Evolutionary conservation across 2,113 vertebrate genomes (phyloP).

Genomic region (Cisticola juncidis): DNA sequence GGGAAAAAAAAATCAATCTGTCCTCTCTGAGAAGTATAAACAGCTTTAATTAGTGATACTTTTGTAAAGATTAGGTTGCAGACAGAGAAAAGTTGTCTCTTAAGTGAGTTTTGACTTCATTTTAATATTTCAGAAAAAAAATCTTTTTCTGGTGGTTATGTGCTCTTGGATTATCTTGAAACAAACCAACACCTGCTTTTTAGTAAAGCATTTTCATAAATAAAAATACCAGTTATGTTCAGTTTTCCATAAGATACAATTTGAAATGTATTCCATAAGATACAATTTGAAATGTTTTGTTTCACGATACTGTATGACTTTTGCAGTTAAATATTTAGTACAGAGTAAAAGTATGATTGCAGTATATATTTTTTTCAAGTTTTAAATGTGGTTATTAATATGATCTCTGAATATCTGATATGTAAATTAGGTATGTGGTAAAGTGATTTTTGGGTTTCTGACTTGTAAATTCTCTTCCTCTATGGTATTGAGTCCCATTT

Average conservation of each 20-base stretch:
- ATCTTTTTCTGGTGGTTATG: not conserved
- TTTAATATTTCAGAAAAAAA: not conserved
- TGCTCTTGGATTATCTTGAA: not conserved
- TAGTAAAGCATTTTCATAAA: not conserved
- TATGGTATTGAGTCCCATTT: not conserved
- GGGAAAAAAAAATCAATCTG: constrained; percentile 40
- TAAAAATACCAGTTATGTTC: not conserved
- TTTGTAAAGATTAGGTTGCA: not conserved
- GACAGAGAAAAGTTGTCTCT: not conserved
- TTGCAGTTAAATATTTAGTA: not conserved
- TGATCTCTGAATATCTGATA: not conserved
- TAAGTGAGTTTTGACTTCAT: not conserved
- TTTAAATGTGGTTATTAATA: not conserved
- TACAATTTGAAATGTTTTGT: not conserved
- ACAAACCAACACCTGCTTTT: not conserved
- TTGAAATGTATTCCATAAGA: not conserved
- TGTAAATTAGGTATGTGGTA: not conserved
- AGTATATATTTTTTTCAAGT: not conserved
- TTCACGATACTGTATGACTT: not conserved
- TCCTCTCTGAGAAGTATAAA: constrained; percentile 15
- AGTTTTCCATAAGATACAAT: not conserved
- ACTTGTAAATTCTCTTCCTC: not conserved
- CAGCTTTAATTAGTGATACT: not conserved
- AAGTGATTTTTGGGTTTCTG: not conserved
- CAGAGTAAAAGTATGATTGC: not conserved